These are phyloP conservation scores for Drosophila kuntzei DNA, from an alignment of 2,888 invertebrate genomes.

Conservation along the genomic window DNA sequence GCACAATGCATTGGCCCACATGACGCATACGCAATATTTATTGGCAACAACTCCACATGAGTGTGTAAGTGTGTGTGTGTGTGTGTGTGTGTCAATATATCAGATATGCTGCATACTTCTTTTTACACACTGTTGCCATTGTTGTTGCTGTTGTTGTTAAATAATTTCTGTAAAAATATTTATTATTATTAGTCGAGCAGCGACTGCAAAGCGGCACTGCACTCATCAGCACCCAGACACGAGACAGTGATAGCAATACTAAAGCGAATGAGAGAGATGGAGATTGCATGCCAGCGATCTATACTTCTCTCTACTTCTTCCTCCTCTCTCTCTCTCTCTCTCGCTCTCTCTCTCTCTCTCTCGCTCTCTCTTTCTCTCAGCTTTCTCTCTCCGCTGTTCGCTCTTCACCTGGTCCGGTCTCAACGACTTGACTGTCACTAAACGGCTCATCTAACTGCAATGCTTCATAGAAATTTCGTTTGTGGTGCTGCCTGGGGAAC, in stretches of 20 bases:
- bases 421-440: slow-evolving; percentile 76
- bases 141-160: slow-evolving; percentile 69
- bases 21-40: slow-evolving; percentile 60
- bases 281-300: slow-evolving; percentile 55
- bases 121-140: slow-evolving; percentile 56
- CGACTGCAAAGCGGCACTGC: slow-evolving; percentile 61
- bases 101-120: slow-evolving; percentile 39
- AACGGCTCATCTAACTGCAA: slow-evolving; percentile 82
- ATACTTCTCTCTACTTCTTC: slow-evolving; percentile 15
- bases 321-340: background rate
- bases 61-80: background rate
- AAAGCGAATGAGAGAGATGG: background rate
- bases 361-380: background rate
- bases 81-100: slow-evolving; percentile 12
- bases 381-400: background rate
- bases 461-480: slow-evolving; percentile 79
- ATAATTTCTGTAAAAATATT: slow-evolving; percentile 72
- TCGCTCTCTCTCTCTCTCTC: background rate
- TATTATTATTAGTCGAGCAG: slow-evolving; percentile 70
- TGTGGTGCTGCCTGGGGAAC: slow-evolving; percentile 45
- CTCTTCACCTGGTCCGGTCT: slow-evolving; percentile 26
- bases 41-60: slow-evolving; percentile 30
- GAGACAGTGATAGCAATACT: background rate
- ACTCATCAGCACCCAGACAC: slow-evolving; percentile 49
- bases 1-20: slow-evolving; percentile 22